Evolutionary conservation across 1,140 invertebrate genomes (phyloP), one percentile per base, ranked within the genome.

Genomic region (Idris sp.): DNA sequence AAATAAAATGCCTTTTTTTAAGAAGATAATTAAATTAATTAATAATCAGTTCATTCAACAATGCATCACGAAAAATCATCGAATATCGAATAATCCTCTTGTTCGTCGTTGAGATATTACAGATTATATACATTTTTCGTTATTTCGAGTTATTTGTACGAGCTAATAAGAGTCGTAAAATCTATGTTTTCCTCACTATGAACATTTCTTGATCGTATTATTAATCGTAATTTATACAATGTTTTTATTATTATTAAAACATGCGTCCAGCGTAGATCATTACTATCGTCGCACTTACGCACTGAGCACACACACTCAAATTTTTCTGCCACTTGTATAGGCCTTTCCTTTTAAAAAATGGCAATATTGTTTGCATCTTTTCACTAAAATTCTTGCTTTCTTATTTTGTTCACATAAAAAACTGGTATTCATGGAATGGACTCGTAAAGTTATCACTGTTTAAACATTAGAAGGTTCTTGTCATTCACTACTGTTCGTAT

Each of bases 401-500:
- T 40, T 18, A 18, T 30, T 54, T 58, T 31, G n/a, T 4, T 16
- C 69, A 38, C 54, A 13, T 46, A 38, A 43, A 46, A 74, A 62
- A 61, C 30, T 44, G 19, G n/a, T 73, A 65, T 26, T 74, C 31
- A 74, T 75, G 65, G 61, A 77, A 73, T 73, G 69, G 62, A 73
- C 67, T 67, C 19, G 51, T 67, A 58, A 64, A 48, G 13, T 54
- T 77, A 74, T 74, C 48, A 74, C 62, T 73, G 31, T 28, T 75
- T 76, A 72, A 18, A 40, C 30, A 26, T 44, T 77, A 62, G 44
- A 71, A 38, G 71, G 49, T 68, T 11, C 54, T 72, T 56, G 74
- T 87, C 79, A 85, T 81, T 89, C 84, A 14, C 84, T 79, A 14
- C 82, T 82, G 38, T 87, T 87, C 31, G 84, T 79, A 72, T 91